These are phyloP conservation scores for Ceratina japonica DNA, from an alignment of 1,140 invertebrate genomes.

Conservation along the genomic window DNA sequence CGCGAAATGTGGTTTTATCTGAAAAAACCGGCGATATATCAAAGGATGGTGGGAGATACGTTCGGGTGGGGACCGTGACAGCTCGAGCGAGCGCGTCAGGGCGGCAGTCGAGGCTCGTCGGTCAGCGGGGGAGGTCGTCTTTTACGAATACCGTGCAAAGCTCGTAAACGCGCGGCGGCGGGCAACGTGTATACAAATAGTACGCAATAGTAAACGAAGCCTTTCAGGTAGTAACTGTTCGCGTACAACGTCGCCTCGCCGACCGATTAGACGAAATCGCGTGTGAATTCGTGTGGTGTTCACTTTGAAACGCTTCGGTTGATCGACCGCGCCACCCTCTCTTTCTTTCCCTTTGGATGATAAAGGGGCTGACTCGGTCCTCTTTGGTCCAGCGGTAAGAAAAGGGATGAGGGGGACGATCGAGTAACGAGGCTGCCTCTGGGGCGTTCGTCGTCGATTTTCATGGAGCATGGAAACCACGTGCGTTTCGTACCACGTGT, in stretches of 20 bases:
- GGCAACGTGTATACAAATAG: not conserved
- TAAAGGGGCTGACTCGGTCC: not conserved
- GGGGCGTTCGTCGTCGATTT: too few relatives aligned
- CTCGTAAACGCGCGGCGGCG: too few relatives aligned
- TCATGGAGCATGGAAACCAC: not conserved
- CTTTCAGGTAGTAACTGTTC: too few relatives aligned
- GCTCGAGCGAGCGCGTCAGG: constrained; percentile 37
- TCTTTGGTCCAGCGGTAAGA: not conserved
- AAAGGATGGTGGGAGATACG: too few relatives aligned
- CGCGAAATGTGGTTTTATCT: too few relatives aligned
- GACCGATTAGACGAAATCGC: too few relatives aligned
- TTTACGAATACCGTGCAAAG: not conserved
- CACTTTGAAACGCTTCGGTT: not conserved
- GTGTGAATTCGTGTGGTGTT: not conserved
- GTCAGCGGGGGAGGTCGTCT: constrained; percentile 62
- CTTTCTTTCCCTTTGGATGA: not conserved
- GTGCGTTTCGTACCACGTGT: not conserved
- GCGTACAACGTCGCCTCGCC: too few relatives aligned
- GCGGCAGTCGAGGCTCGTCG: constrained; percentile 53
- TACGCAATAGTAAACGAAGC: too few relatives aligned
- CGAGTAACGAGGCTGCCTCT: not conserved
- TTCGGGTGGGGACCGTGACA: constrained; percentile 43
- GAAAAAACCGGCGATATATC: too few relatives aligned
- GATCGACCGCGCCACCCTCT: constrained; percentile 3
- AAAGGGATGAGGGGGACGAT: not conserved